Conservation (phyloP, 2,113 vertebrate species). For the Phaethornis superciliosus region DNA sequence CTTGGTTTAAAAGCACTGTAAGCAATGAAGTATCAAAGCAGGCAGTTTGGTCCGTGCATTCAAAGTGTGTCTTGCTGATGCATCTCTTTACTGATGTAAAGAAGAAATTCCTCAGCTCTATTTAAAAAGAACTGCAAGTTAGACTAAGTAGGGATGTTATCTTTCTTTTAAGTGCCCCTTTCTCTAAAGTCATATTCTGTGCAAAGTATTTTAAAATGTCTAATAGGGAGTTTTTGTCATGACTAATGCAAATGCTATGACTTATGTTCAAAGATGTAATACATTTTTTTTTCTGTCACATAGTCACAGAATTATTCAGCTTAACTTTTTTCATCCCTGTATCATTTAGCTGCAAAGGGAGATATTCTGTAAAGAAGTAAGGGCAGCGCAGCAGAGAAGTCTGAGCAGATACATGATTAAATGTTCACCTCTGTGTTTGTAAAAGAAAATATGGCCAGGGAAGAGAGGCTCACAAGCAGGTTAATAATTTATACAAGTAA, state of each 20-base stretch:
- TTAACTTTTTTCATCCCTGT: conserved; percentile 2
- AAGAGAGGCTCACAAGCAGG: neutral
- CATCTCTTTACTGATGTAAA: neutral
- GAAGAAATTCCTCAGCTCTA: neutral
- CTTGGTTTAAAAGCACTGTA: neutral
- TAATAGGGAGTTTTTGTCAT: neutral
- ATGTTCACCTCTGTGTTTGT: neutral
- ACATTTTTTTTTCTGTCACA: neutral
- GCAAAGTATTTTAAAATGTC: neutral
- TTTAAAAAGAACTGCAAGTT: neutral
- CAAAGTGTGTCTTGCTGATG: neutral
- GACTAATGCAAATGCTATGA: conserved; percentile 1
- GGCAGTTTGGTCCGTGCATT: neutral
- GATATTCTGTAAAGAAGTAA: neutral
- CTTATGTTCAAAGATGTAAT: conserved; percentile 24
- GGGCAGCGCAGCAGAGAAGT: neutral
- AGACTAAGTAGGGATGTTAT: neutral
- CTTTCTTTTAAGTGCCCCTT: neutral
- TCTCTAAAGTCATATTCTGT: neutral
- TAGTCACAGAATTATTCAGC: conserved; percentile 5
- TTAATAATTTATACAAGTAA: neutral
- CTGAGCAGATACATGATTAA: neutral
- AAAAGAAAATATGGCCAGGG: neutral
- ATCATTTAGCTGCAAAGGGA: neutral
- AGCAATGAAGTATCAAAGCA: neutral